Base-by-base conservation (phyloP, 2,797 vertebrate species). In the Coccyzus lansbergi region DNA sequence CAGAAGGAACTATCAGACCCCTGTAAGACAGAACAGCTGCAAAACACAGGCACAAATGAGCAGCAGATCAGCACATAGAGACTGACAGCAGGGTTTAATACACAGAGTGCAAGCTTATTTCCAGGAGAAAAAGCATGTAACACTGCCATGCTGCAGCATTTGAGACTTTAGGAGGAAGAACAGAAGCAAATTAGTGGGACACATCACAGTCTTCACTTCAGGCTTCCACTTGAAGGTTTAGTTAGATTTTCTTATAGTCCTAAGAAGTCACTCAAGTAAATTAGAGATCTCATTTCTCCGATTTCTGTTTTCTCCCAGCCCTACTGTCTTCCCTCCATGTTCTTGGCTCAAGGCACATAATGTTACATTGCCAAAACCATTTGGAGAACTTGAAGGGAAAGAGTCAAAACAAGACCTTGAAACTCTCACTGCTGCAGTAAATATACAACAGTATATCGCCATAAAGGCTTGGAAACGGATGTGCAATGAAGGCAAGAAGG, bases 21-120 rank as follows among this genome's bases (percentile, higher is more conserved):
- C 86, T 52, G 9, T 21, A 80, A 92, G 81, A 96, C 84, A 84
- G 59, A 80, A 94, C 93, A 96, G 96, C 95, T 88, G 87, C 81
- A 85, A 94, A 94, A 94, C 95, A 94, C 95, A 93, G 90, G 95
- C 94, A 97, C 86, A 94, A 63, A 94, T 71, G 90, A 97, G 94
- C 95, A 97, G 88, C 91, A 97, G 81, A 95, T 77, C 94, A 94
- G 97, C 95, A 97, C 95, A 97, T 34, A 96, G n/a, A 95, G 36
- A 92, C 83, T 24, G 84, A 96, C 77, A 70, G 85, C 36, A 34
- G 93, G 55, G 81, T 96, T 95, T 88, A 90, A 95, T 21, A 93
- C 93, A 95, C 3, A 85, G 60, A 94, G 64, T 52, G 93, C 89
- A 86, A 96, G 97, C 94, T 76, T 86, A 76, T 77, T 79, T 95